Evolutionary conservation across 2,797 vertebrate genomes (phyloP).

Genomic region (Gallinago nigripennis): DNA sequence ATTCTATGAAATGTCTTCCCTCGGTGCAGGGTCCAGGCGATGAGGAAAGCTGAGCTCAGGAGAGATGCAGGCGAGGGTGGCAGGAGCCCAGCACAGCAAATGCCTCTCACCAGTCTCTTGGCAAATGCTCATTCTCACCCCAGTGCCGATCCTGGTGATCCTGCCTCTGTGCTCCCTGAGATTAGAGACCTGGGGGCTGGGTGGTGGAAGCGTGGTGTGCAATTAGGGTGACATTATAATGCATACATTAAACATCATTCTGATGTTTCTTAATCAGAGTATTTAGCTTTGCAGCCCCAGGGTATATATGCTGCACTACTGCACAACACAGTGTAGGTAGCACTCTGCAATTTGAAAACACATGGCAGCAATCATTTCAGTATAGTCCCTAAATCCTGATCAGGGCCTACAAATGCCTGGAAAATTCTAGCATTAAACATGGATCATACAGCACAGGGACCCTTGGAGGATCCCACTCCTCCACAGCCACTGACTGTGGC

Average conservation of each 20-base stretch:
- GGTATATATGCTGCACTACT: background rate
- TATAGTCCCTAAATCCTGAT: too few relatives aligned
- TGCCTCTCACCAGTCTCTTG: background rate
- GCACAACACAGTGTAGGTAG: background rate
- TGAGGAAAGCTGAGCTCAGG: background rate
- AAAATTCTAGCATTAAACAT: too few relatives aligned
- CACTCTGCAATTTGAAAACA: background rate
- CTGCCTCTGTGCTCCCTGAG: background rate
- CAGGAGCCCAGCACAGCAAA: background rate
- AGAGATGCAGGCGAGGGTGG: accelerated
- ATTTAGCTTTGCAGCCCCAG: background rate
- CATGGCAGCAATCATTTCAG: too few relatives aligned
- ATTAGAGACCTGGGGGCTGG: background rate
- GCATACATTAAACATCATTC: accelerated
- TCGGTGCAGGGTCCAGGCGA: background rate
- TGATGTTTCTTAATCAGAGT: background rate
- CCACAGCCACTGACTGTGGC: too few relatives aligned
- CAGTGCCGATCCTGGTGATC: background rate
- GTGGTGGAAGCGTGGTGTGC: accelerated
- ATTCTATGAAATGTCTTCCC: background rate
- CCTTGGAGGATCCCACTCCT: too few relatives aligned
- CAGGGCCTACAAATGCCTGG: too few relatives aligned
- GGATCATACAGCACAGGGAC: too few relatives aligned
- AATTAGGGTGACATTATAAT: accelerated
- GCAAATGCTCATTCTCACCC: accelerated